Percentiles rank a stretch among this genome's conserved stretches.
These are phyloP conservation scores for Sceloporus tristichus DNA, from an alignment of 2,113 vertebrate genomes.

Conservation along the genomic window DNA sequence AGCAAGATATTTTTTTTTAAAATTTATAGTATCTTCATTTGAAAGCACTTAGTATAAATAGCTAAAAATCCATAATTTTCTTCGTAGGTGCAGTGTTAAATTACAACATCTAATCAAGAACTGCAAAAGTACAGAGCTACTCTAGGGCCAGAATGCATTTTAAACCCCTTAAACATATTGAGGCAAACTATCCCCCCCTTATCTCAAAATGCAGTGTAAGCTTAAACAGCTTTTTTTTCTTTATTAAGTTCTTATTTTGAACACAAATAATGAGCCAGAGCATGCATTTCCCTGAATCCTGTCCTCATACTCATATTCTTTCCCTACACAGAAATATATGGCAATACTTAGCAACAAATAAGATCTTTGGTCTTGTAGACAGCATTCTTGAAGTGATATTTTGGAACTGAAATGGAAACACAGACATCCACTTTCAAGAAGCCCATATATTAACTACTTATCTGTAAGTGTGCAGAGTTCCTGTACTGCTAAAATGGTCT, in stretches of 20 bases:
- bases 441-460: constrained; percentile 8
- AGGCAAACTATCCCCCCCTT: constrained; percentile 33
- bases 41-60: constrained; percentile 66
- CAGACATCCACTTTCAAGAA: constrained; percentile 15
- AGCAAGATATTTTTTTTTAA: constrained; percentile 41
- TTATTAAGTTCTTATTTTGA: constrained; percentile 52
- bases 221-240: constrained; percentile 48
- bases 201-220: constrained; percentile 48
- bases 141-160: constrained; percentile 66
- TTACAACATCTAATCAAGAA: constrained; percentile 63
- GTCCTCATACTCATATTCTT: constrained; percentile 36
- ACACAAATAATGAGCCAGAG: constrained; percentile 39
- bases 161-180: constrained; percentile 63
- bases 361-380: constrained; percentile 21
- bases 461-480: not conserved
- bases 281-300: constrained; percentile 13
- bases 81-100: constrained; percentile 65
- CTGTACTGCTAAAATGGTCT: not conserved
- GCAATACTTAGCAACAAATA: constrained; percentile 21
- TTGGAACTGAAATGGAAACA: not conserved
- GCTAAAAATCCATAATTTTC: constrained; percentile 72
- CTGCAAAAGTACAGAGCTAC: constrained; percentile 50
- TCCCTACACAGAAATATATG: not conserved
- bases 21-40: constrained; percentile 64
- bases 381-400: not conserved